Evolutionary conservation across 2,888 invertebrate genomes (phyloP).

Genomic region (Operophtera brumata): DNA sequence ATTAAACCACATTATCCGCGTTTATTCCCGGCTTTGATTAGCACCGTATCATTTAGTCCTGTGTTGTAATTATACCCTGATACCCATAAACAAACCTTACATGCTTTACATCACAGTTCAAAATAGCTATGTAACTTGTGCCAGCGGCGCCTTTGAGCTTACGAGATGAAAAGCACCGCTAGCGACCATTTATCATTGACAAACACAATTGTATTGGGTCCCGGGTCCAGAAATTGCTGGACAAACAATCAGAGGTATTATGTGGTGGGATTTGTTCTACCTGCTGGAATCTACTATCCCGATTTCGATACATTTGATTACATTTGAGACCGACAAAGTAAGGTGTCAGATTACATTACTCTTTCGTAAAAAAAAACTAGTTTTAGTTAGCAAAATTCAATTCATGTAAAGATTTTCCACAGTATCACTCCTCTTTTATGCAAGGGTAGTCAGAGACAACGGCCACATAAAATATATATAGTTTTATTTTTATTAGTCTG

Average conservation of each 20-base stretch:
- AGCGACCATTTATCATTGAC: conserved; percentile 80
- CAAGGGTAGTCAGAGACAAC: no score
- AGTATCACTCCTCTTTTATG: no score
- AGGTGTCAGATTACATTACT: conserved; percentile 20
- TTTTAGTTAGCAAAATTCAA: not conserved
- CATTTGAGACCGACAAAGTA: conserved; percentile 29
- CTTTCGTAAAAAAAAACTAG: not conserved
- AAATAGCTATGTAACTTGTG: conserved; percentile 35
- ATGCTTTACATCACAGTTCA: conserved; percentile 29
- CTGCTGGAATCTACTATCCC: conserved; percentile 33
- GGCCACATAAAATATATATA: no score
- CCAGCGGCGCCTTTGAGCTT: conserved; percentile 72
- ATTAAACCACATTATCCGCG: conserved; percentile 78
- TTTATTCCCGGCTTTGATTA: conserved; percentile 78
- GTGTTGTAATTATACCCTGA: conserved; percentile 70
- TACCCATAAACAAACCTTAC: conserved; percentile 44
- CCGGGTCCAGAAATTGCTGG: conserved; percentile 72
- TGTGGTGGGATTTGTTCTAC: conserved; percentile 40
- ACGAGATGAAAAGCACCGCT: conserved; percentile 77
- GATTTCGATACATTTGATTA: conserved; percentile 26
- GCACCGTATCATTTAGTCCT: conserved; percentile 80
- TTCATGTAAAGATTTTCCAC: no score
- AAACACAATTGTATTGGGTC: conserved; percentile 79
- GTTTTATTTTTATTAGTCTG: no score
- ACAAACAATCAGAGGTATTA: conserved; percentile 71